These are phyloP conservation scores for Hestina assimilis DNA, from an alignment of 1,140 invertebrate species.

Conservation along the genomic window DNA sequence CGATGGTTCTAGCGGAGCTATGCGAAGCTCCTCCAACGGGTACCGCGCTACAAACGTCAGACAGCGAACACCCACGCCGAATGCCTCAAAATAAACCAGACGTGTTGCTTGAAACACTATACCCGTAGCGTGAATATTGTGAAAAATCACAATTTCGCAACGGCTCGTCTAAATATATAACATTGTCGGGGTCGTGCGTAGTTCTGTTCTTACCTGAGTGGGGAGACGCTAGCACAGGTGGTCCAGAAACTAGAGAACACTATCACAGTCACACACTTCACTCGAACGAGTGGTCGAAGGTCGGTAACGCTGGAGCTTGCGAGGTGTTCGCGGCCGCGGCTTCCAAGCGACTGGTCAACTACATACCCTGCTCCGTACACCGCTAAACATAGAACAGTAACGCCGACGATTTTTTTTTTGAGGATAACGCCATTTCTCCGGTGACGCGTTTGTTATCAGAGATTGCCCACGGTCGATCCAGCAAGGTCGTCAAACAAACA, in stretches of 20 bases:
- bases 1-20: not conserved
- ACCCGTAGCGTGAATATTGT: constrained; percentile 41
- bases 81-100: constrained; percentile 68
- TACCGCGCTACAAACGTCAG: constrained; percentile 24
- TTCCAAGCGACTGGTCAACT: constrained; percentile 58
- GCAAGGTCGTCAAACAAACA: constrained; percentile 65
- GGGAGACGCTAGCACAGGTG: constrained; percentile 25
- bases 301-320: constrained; percentile 60
- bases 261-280: constrained; percentile 73
- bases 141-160: constrained; percentile 43
- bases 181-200: constrained; percentile 10
- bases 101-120: constrained; percentile 63
- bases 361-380: constrained; percentile 31
- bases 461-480: constrained; percentile 32
- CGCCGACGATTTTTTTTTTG: constrained; percentile 26
- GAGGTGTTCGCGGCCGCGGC: constrained; percentile 62
- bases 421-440: constrained; percentile 56
- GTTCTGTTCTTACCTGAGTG: constrained; percentile 43
- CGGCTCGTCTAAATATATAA: constrained; percentile 37
- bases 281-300: constrained; percentile 70
- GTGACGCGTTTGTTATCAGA: constrained; percentile 46
- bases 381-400: constrained; percentile 56
- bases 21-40: constrained; percentile 3
- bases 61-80: constrained; percentile 47
- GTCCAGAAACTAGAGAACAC: constrained; percentile 46